These are phyloP conservation scores for Stictonetta naevosa DNA, from an alignment of 2,113 vertebrate species.

Conservation along the genomic window DNA sequence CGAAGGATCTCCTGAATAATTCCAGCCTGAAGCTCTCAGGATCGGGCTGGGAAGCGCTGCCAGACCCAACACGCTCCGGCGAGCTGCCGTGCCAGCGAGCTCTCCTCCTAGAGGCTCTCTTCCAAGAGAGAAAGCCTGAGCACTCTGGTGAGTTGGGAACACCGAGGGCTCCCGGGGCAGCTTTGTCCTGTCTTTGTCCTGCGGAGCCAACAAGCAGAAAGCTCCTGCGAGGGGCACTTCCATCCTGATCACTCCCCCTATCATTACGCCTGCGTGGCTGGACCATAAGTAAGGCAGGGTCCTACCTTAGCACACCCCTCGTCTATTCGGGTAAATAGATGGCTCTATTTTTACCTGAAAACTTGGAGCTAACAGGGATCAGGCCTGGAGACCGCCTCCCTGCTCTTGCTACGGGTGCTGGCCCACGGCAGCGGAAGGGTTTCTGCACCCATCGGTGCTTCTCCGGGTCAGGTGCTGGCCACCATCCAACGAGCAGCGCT, in stretches of 20 bases:
- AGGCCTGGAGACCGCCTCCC: not conserved
- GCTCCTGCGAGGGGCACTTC: not conserved
- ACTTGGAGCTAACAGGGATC: not conserved
- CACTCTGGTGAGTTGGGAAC: not conserved
- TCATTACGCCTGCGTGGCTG: fast-evolving
- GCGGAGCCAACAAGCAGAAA: not conserved
- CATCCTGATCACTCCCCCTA: fast-evolving
- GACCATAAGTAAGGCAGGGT: not conserved
- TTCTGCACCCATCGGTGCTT: not conserved
- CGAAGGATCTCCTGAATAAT: not conserved
- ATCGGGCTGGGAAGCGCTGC: not conserved
- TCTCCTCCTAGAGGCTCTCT: not conserved
- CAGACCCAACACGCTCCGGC: fast-evolving
- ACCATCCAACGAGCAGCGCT: not conserved
- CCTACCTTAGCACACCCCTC: not conserved
- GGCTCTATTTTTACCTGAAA: not conserved
- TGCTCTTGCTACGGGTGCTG: fast-evolving
- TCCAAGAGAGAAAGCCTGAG: not conserved
- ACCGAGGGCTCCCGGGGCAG: not conserved
- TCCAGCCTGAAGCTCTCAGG: not conserved
- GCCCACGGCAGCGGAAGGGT: not conserved
- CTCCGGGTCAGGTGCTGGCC: not conserved
- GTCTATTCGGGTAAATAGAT: fast-evolving
- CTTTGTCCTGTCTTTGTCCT: not conserved
- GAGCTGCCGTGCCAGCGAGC: not conserved